phyloP scores from a whole-genome alignment of 2,113 vertebrate genomes.

The Gobius niger region DNA sequence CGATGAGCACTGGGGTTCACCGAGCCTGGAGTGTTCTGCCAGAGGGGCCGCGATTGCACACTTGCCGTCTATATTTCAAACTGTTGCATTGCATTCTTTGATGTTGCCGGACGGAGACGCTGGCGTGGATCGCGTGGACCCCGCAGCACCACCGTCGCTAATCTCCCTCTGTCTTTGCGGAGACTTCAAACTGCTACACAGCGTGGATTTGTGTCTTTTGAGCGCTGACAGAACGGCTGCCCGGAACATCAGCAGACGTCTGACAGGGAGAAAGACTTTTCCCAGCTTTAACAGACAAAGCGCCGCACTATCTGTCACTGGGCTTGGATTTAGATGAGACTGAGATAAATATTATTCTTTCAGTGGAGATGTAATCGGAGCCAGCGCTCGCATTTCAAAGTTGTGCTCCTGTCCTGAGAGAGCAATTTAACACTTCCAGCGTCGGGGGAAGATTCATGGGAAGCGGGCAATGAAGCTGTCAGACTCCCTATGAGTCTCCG shows the following conservation, averaged over 20 bases:
- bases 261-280: slow-evolving; percentile 13
- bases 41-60: slow-evolving; percentile 37
- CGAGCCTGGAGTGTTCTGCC: slow-evolving; percentile 28
- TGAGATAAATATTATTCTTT: slow-evolving; percentile 41
- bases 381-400: slow-evolving; percentile 31
- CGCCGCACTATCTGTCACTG: slow-evolving; percentile 10
- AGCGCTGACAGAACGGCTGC: slow-evolving; percentile 39
- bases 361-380: slow-evolving; percentile 42
- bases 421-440: slow-evolving; percentile 2
- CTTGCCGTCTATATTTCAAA: slow-evolving; percentile 62
- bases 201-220: slow-evolving; percentile 40
- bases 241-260: slow-evolving; percentile 1
- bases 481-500: not conserved
- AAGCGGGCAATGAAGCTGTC: not conserved
- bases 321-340: slow-evolving; percentile 39
- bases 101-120: slow-evolving; percentile 45
- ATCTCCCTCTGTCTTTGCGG: slow-evolving; percentile 47
- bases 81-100: slow-evolving; percentile 37
- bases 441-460: not conserved
- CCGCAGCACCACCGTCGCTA: slow-evolving; percentile 36
- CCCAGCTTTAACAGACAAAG: slow-evolving; percentile 17
- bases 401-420: slow-evolving; percentile 5
- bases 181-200: slow-evolving; percentile 41
- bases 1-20: slow-evolving; percentile 40
- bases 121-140: slow-evolving; percentile 18